These are phyloP conservation scores for Brachionus asplanchnoidis DNA, from an alignment of 1,140 invertebrate species.

Conservation along the genomic window DNA sequence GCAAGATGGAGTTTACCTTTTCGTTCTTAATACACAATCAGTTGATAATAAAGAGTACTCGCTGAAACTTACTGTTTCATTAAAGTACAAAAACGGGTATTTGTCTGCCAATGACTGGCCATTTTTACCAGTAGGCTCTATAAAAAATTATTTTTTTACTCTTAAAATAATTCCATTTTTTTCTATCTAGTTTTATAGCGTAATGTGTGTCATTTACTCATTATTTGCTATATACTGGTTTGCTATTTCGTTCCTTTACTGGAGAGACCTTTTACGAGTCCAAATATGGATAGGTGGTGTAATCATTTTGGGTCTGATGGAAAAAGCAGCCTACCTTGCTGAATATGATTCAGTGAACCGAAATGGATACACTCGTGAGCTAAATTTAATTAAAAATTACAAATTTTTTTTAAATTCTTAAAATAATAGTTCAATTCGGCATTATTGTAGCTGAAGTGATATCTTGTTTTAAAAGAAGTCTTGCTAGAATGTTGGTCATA, in stretches of 20 bases:
- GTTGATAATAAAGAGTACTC: constrained; percentile 7
- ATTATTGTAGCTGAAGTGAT: constrained; percentile 78
- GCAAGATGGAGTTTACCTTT: constrained; percentile 58
- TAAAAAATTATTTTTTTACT: neutral
- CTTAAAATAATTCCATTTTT: constrained; percentile 42
- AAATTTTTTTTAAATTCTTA: neutral
- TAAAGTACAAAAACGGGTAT: constrained; percentile 66
- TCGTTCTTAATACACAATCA: constrained; percentile 52
- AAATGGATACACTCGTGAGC: constrained; percentile 63
- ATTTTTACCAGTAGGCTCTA: constrained; percentile 62
- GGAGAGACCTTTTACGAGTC: constrained; percentile 81
- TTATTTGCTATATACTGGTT: constrained; percentile 77
- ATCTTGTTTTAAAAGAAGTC: constrained; percentile 77
- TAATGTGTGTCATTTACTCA: constrained; percentile 81
- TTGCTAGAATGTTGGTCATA: constrained; percentile 84
- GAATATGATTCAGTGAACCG: constrained; percentile 76
- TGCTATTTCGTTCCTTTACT: constrained; percentile 73
- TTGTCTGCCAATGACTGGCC: constrained; percentile 72
- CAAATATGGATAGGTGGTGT: constrained; percentile 92
- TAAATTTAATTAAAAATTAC: neutral
- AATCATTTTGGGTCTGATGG: constrained; percentile 69
- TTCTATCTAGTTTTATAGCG: constrained; percentile 71
- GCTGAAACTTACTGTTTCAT: constrained; percentile 48
- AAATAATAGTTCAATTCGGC: constrained; percentile 59
- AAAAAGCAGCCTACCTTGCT: constrained; percentile 78